phyloP scores from a whole-genome alignment of 2,113 vertebrate species.

The Ursus arctos region DNA sequence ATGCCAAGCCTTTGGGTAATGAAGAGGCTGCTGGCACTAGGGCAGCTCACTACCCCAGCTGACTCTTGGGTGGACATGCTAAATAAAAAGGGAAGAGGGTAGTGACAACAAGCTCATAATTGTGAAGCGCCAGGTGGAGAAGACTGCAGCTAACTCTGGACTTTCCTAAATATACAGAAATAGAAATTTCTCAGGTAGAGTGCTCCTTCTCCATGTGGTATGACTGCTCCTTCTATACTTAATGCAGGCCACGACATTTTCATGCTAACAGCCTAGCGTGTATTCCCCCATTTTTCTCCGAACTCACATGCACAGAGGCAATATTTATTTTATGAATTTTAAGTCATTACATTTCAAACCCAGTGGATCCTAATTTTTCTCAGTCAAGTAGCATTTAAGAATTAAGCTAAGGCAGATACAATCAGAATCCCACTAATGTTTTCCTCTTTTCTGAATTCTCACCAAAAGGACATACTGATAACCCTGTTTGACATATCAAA shows the following conservation, averaged over 20 bases:
- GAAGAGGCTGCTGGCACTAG: neutral
- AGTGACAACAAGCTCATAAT: neutral
- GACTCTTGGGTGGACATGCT: neutral
- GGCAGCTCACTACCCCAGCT: neutral
- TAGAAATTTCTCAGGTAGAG: neutral
- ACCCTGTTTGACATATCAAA: neutral
- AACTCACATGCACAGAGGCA: neutral
- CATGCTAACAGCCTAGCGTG: neutral
- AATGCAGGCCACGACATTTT: neutral
- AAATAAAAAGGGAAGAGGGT: neutral
- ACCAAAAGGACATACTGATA: neutral
- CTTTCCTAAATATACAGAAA: neutral
- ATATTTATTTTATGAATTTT: constrained; percentile 36
- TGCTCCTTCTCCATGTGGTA: neutral
- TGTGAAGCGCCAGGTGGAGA: neutral
- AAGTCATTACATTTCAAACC: neutral
- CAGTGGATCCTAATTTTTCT: constrained; percentile 7
- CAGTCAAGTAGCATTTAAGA: neutral
- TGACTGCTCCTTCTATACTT: neutral
- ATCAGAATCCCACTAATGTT: neutral
- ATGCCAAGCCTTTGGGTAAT: neutral
- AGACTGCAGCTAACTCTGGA: neutral
- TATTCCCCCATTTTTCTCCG: neutral
- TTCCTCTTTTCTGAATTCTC: neutral
- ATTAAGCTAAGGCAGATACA: constrained; percentile 3